Base-by-base conservation (phyloP, 2,888 invertebrate species). In the Chromoteleia sp. region DNA sequence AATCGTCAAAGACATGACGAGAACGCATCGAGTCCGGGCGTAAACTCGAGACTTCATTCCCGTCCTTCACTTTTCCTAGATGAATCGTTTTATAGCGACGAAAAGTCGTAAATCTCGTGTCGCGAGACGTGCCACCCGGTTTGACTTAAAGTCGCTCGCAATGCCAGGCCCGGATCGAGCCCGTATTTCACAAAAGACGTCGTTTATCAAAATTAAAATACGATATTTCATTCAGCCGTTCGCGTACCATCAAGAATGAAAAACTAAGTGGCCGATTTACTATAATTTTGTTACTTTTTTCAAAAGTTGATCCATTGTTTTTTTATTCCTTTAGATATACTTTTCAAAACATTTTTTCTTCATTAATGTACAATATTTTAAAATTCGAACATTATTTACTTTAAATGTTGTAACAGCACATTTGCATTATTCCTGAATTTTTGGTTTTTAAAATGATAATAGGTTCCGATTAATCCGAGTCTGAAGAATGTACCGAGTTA, bases 91-190 rank as follows among this genome's bases (percentile, higher is more conserved):
- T 67, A 79, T 54, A 39, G 74, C 74, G 68, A 68, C 43, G 73
- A 54, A 67, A 79, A 74, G 74, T 68, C 79, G 79, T 79, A 79
- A 79, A 79, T 79, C 68, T 79, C 54, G 43, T 12, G 25, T 17
- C 15, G 7, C 48, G 30, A 14, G 39, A 71, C 39, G 15, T 50
- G 71, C 58, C 39, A 25, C 39, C 30, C 1, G 19, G n/a, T 15
- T 29, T 45, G 63, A 56, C 48, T 77, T 45, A 33, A 70, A 70
- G 36, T 33, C 52, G 43, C 48, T 36, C 48, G 36, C 61, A 19
- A 50, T 67, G 4, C 39, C 30, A 12, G 39, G 3, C n/a, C 15
- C 30, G 30, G 10, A 50, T 58, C 30, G n/a, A 68, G 29, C 7
- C 19, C 48, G 63, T 48, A 56, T 56, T 63, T 45, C 41, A 48